These are phyloP conservation scores for Drosophila bocqueti DNA, from an alignment of 1,140 invertebrate genomes.

Conservation along the genomic window DNA sequence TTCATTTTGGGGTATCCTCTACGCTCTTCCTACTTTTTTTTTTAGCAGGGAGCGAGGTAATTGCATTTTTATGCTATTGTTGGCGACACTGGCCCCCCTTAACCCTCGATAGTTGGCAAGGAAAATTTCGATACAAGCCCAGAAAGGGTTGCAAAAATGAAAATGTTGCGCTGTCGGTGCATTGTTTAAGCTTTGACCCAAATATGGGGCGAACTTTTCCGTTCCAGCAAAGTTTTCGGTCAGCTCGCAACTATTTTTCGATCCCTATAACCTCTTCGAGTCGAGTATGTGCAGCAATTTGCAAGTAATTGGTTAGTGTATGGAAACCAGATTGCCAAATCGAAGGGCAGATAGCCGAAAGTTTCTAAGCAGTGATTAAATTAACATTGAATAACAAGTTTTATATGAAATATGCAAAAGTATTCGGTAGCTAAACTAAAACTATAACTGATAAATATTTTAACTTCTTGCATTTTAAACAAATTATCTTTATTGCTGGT, in stretches of 20 bases:
- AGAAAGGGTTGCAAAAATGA: conserved; percentile 16
- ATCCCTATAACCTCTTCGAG: conserved; percentile 7
- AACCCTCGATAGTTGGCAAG: conserved; percentile 29
- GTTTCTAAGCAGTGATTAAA: conserved; percentile 1
- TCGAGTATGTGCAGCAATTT: conserved; percentile 31
- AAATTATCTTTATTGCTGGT: neutral
- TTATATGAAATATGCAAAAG: neutral
- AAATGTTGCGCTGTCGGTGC: conserved; percentile 48
- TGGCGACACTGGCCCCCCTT: conserved; percentile 39
- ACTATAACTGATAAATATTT: neutral
- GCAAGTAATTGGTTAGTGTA: conserved; percentile 47
- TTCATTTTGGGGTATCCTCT: conserved; percentile 50
- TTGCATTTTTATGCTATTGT: conserved; percentile 80
- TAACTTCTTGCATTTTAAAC: neutral
- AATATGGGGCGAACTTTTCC: conserved; percentile 64
- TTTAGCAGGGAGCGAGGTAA: conserved; percentile 42
- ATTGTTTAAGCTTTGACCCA: conserved; percentile 74
- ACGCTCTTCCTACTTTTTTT: neutral
- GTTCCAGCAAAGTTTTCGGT: conserved; percentile 29
- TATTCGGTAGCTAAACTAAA: neutral
- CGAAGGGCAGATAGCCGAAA: conserved; percentile 8
- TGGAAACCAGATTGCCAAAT: conserved; percentile 18
- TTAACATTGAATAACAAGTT: neutral
- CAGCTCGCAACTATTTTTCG: conserved; percentile 41
- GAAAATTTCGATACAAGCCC: conserved; percentile 38